A percentile compares a stretch with the other conserved stretches of the same genome.
These are phyloP conservation scores for Quiscalus mexicanus DNA, from an alignment of 2,113 vertebrate genomes.

Conservation along the genomic window DNA sequence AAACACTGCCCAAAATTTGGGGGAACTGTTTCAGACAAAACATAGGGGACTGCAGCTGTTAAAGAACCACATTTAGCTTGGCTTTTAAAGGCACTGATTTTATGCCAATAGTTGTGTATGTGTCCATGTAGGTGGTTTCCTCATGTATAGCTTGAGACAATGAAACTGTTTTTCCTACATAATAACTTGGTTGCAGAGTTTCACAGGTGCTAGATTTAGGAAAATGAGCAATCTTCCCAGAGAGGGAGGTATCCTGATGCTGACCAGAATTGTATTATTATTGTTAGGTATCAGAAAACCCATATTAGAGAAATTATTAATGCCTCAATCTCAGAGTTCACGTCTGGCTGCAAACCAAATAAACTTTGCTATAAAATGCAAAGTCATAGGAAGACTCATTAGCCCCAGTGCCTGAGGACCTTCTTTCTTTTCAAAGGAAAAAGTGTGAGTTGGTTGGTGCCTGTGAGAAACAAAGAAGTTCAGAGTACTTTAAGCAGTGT, in stretches of 20 bases:
- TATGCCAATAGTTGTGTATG: not conserved
- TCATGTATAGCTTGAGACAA: not conserved
- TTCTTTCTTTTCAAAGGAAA: not conserved
- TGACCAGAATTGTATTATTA: not conserved
- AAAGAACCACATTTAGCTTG: not conserved
- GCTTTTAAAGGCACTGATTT: not conserved
- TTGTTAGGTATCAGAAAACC: not conserved
- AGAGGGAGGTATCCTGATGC: not conserved
- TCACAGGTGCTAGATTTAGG: not conserved
- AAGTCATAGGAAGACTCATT: not conserved
- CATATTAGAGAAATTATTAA: not conserved
- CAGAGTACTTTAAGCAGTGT: not conserved
- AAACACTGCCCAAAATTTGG: not conserved
- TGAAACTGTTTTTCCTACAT: not conserved
- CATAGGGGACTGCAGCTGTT: not conserved
- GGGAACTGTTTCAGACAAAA: not conserved
- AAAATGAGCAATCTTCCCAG: not conserved
- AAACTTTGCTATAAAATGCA: not conserved
- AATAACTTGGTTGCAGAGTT: not conserved
- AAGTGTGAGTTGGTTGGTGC: not conserved
- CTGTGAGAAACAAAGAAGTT: not conserved
- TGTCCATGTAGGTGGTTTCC: not conserved
- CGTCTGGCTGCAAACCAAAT: accelerated
- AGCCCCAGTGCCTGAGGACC: not conserved
- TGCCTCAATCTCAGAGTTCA: not conserved